These are phyloP conservation scores for Aporophyla nigra DNA, from an alignment of 2,888 invertebrate genomes.

Conservation along the genomic window DNA sequence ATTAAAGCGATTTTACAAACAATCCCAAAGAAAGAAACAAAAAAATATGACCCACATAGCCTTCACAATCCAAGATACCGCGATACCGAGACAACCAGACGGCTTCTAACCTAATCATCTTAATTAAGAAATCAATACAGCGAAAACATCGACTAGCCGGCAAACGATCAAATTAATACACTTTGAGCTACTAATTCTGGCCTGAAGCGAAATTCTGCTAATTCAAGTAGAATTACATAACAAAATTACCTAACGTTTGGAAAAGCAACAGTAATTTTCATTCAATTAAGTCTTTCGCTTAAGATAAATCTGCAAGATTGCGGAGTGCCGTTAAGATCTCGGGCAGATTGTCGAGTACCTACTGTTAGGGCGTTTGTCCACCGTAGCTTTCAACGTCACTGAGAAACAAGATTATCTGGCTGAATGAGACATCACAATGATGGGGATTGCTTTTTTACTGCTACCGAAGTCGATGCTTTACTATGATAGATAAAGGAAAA, in stretches of 20 bases:
- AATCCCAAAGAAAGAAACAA: no score
- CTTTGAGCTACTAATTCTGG: constrained; percentile 6
- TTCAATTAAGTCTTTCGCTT: constrained; percentile 43
- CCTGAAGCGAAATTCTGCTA: constrained; percentile 26
- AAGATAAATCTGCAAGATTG: constrained; percentile 29
- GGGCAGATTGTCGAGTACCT: constrained; percentile 12
- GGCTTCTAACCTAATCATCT: not conserved
- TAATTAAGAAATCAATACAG: constrained; percentile 15
- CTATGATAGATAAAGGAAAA: no score
- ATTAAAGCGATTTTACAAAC: no score
- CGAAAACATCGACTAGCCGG: constrained; percentile 7
- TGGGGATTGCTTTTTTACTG: not conserved
- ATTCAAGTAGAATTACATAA: constrained; percentile 30
- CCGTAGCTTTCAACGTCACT: not conserved
- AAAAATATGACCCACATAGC: no score
- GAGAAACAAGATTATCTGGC: not conserved
- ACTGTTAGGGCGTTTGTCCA: not conserved
- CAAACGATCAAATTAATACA: constrained; percentile 8
- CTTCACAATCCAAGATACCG: no score
- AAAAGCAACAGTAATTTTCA: constrained; percentile 31
- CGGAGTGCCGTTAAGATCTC: constrained; percentile 2
- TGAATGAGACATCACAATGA: not conserved
- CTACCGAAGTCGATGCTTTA: not conserved
- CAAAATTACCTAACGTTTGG: not conserved
- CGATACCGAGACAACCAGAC: not conserved